A percentile compares a stretch with the other conserved stretches of the same genome.
These are phyloP conservation scores for Sitodiplosis mosellana DNA, from an alignment of 1,140 invertebrate genomes.

Conservation along the genomic window DNA sequence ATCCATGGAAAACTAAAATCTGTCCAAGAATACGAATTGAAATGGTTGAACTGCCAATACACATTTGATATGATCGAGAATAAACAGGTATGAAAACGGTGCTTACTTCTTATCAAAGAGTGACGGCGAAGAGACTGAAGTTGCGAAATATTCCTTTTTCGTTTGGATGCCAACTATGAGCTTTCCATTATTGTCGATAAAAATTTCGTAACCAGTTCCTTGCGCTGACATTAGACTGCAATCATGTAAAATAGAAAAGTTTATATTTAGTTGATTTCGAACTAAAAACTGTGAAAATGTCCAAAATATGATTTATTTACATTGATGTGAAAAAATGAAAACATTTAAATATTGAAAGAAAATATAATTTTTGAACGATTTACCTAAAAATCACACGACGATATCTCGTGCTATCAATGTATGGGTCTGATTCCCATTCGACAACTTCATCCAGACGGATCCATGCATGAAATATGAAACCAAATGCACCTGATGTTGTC, in stretches of 20 bases:
- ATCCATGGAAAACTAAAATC: no score
- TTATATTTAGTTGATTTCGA: no score
- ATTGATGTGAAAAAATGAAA: neutral
- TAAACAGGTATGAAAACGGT: neutral
- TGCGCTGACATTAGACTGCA: slow-evolving; percentile 31
- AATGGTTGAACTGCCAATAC: no score
- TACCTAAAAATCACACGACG: neutral
- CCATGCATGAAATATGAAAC: slow-evolving; percentile 40
- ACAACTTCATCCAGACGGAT: slow-evolving; percentile 28
- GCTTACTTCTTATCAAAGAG: slow-evolving; percentile 28
- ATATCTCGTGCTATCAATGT: slow-evolving; percentile 1
- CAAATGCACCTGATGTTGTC: slow-evolving; percentile 33
- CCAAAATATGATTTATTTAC: no score
- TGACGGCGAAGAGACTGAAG: slow-evolving; percentile 28
- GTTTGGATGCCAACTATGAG: slow-evolving; percentile 35
- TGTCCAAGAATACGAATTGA: no score
- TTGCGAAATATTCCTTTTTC: slow-evolving; percentile 35
- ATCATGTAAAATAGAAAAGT: no score
- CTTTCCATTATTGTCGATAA: slow-evolving; percentile 32
- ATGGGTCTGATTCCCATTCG: slow-evolving; percentile 8
- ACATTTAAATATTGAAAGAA: neutral
- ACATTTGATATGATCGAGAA: neutral
- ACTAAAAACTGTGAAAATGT: no score
- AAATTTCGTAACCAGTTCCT: slow-evolving; percentile 39
- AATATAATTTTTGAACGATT: no score